phyloP scores from a whole-genome alignment of 2,888 invertebrate genomes.

The Lepidonotus clava region DNA sequence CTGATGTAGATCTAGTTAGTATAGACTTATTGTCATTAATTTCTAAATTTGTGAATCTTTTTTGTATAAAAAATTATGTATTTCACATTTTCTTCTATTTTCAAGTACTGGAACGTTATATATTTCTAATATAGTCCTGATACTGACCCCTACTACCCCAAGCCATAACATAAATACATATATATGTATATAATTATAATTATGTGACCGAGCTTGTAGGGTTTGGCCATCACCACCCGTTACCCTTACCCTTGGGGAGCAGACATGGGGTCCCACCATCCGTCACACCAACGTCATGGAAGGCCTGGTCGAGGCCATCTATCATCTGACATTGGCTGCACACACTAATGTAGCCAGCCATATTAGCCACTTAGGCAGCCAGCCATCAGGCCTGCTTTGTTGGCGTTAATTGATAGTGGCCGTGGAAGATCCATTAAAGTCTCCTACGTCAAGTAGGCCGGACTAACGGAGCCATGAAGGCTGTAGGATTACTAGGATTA shows the following conservation, averaged over 20 bases:
- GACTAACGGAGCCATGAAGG: neutral
- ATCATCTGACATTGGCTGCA: conserved; percentile 43
- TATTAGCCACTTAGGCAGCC: conserved; percentile 45
- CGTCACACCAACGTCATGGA: conserved; percentile 17
- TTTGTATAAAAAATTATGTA: too few relatives aligned
- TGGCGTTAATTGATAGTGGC: conserved; percentile 52
- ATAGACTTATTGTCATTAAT: too few relatives aligned
- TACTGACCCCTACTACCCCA: too few relatives aligned
- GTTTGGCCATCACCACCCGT: neutral
- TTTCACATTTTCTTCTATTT: too few relatives aligned
- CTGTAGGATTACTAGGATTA: conserved; percentile 30
- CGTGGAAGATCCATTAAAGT: conserved; percentile 36
- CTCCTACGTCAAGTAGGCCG: conserved; percentile 35
- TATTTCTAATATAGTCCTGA: too few relatives aligned
- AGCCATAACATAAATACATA: neutral
- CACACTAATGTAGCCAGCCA: conserved; percentile 24
- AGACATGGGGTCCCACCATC: conserved; percentile 16
- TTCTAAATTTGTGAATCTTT: too few relatives aligned
- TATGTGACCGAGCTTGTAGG: neutral
- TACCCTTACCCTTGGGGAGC: neutral
- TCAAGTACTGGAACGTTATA: too few relatives aligned
- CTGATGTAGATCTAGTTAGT: too few relatives aligned
- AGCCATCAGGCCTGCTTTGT: conserved; percentile 33
- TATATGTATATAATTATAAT: neutral
- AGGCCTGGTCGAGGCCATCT: neutral